These are phyloP conservation scores for Scomberomorus guttatus DNA, from an alignment of 2,797 vertebrate genomes.

Conservation along the genomic window DNA sequence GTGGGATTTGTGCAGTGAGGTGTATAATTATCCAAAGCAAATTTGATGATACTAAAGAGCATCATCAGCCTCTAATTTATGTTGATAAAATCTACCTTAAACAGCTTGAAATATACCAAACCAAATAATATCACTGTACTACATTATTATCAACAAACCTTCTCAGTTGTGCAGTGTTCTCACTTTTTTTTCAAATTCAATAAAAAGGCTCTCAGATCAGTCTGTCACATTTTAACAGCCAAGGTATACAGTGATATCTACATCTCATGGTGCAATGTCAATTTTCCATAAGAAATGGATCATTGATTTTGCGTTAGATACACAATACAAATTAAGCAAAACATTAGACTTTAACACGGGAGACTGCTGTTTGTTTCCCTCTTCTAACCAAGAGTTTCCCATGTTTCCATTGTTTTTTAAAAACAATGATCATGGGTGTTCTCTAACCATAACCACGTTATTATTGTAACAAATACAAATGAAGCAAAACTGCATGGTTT, in stretches of 20 bases:
- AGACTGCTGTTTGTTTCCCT: too few species aligned
- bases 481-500: too few species aligned
- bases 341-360: too few species aligned
- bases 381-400: too few species aligned
- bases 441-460: too few species aligned
- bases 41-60: conserved; percentile 8
- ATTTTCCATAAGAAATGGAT: not conserved
- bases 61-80: conserved; percentile 7
- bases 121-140: not conserved
- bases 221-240: not conserved
- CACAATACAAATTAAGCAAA: too few species aligned
- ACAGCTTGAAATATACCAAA: not conserved
- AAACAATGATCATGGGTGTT: too few species aligned
- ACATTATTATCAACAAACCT: not conserved
- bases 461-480: too few species aligned
- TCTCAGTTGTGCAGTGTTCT: not conserved
- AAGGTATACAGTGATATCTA: too few species aligned
- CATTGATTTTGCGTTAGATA: too few species aligned
- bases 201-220: not conserved
- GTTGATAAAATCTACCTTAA: not conserved
- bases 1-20: conserved; percentile 37
- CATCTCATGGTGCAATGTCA: not conserved
- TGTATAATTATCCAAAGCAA: conserved; percentile 47
- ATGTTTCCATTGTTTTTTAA: too few species aligned
- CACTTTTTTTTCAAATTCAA: not conserved